These are phyloP conservation scores for Dugesia japonica DNA, from an alignment of 2,888 invertebrate species.

Conservation along the genomic window DNA sequence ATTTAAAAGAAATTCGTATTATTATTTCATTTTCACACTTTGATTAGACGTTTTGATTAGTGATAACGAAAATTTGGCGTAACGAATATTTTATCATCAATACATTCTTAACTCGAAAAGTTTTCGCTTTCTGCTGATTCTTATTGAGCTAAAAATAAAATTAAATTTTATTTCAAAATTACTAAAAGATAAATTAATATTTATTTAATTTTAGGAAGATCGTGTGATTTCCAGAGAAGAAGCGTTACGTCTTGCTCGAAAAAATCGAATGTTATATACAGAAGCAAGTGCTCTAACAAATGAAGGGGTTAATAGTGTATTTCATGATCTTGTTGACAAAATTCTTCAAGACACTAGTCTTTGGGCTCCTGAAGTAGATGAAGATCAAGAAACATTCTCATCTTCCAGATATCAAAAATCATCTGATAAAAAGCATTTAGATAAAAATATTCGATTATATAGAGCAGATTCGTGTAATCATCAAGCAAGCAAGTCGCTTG, in stretches of 20 bases:
- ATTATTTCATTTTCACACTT: too few species aligned
- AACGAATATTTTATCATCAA: too few species aligned
- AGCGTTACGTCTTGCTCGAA: background rate
- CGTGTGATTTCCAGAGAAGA: background rate
- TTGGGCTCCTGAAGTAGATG: conserved; percentile 1
- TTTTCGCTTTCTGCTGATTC: too few species aligned
- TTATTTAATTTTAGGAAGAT: background rate
- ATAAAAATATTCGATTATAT: conserved; percentile 3
- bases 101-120: too few species aligned
- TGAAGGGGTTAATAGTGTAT: background rate
- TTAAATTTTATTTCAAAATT: too few species aligned
- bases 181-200: too few species aligned
- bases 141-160: too few species aligned
- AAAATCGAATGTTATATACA: background rate
- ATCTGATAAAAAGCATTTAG: background rate
- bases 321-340: background rate
- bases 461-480: background rate
- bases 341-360: background rate
- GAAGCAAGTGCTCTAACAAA: conserved; percentile 14
- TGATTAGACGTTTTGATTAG: too few species aligned
- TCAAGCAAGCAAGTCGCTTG: background rate
- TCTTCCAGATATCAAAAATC: background rate
- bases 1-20: too few species aligned
- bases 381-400: background rate
- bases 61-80: too few species aligned